phyloP scores from a whole-genome alignment of 2,888 invertebrate genomes.

The Euzetes globulus region DNA sequence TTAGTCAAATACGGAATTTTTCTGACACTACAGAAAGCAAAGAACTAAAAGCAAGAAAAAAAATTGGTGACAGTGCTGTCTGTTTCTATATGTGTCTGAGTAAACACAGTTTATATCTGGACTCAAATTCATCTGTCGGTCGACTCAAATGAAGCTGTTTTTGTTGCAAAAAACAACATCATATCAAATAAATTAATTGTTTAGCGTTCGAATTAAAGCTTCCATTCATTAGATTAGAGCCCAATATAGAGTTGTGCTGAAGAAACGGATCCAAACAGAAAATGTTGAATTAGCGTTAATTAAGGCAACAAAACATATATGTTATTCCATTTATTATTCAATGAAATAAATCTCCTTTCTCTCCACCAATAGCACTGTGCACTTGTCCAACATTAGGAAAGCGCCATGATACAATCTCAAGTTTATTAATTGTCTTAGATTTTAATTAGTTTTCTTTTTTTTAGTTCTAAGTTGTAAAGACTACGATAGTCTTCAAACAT shows the following conservation, averaged over 20 bases:
- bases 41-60: background rate
- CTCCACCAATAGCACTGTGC: background rate
- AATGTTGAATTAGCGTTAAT: background rate
- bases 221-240: background rate
- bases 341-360: background rate
- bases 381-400: too few relatives aligned
- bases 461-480: too few relatives aligned
- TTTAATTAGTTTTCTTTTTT: too few relatives aligned
- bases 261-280: background rate
- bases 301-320: background rate
- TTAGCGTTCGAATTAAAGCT: background rate
- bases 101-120: background rate
- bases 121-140: constrained; percentile 2
- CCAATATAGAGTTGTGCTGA: background rate
- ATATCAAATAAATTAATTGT: constrained; percentile 4
- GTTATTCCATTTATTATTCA: background rate
- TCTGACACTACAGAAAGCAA: background rate
- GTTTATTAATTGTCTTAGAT: too few relatives aligned
- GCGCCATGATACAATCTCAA: too few relatives aligned
- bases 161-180: background rate
- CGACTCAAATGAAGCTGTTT: background rate
- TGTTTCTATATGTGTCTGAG: background rate
- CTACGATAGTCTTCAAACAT: too few relatives aligned
- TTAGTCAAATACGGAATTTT: constrained; percentile 5
- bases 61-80: background rate